phyloP scores from a whole-genome alignment of 1,140 invertebrate genomes.

The Halesus radiatus region DNA sequence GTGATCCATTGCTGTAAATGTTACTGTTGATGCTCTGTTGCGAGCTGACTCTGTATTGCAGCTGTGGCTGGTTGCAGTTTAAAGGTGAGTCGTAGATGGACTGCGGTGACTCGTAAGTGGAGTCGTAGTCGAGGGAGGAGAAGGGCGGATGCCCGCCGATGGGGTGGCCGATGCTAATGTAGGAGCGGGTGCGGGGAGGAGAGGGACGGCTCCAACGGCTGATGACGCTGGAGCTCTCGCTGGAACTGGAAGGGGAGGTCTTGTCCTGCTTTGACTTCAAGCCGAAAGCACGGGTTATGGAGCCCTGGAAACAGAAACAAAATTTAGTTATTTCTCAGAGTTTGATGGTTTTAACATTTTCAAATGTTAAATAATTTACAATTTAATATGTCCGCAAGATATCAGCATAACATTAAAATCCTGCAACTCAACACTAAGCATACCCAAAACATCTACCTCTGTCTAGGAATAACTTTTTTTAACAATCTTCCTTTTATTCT shows the following conservation, averaged over 20 bases:
- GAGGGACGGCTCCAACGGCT: conserved; percentile 63
- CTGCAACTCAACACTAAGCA: too few relatives aligned
- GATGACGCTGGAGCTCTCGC: conserved; percentile 71
- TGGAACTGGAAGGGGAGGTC: conserved; percentile 73
- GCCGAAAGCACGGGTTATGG: conserved; percentile 81
- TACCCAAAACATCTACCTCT: too few relatives aligned
- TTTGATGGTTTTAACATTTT: too few relatives aligned
- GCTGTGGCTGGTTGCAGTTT: conserved; percentile 44
- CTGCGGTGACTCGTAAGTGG: conserved; percentile 52
- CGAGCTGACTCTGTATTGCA: conserved; percentile 54
- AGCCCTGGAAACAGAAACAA: conserved; percentile 72
- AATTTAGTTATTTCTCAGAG: too few relatives aligned
- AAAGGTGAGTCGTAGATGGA: conserved; percentile 54
- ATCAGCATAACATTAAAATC: too few relatives aligned
- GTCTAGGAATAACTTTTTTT: too few relatives aligned
- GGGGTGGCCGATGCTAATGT: conserved; percentile 68
- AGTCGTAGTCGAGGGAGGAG: conserved; percentile 51
- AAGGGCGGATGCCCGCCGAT: conserved; percentile 53
- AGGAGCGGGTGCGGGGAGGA: conserved; percentile 65
- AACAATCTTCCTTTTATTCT: too few relatives aligned
- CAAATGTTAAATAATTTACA: too few relatives aligned
- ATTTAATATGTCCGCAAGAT: too few relatives aligned
- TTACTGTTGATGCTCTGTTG: conserved; percentile 57
- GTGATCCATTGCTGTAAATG: conserved; percentile 63
- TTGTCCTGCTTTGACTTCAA: conserved; percentile 74